phyloP scores from a whole-genome alignment of 2,797 vertebrate genomes.

The Synaphobranchus kaupii region DNA sequence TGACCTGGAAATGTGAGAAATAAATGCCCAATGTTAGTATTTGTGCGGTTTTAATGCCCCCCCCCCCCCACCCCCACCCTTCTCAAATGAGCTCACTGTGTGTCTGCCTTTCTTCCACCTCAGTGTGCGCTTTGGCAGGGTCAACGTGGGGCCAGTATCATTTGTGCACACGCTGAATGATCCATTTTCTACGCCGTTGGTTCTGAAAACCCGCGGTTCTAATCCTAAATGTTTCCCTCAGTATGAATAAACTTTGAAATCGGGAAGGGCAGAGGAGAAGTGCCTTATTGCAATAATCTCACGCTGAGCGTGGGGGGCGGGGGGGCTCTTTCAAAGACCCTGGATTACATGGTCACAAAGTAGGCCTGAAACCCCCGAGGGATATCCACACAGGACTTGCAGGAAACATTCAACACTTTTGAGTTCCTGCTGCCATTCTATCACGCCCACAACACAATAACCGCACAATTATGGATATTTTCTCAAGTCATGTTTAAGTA shows the following conservation, averaged over 20 bases:
- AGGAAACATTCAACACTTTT: slow-evolving; percentile 53
- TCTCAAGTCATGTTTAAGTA: neutral
- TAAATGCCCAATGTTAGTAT: slow-evolving; percentile 65
- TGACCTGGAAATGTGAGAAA: slow-evolving; percentile 75
- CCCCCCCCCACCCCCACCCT: neutral
- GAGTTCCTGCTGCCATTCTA: slow-evolving; percentile 55
- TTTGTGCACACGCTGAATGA: slow-evolving; percentile 73
- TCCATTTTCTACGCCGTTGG: slow-evolving; percentile 83
- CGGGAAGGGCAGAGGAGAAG: slow-evolving; percentile 63
- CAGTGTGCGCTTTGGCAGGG: slow-evolving; percentile 69
- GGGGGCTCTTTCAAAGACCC: slow-evolving; percentile 52
- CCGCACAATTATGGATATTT: slow-evolving; percentile 8
- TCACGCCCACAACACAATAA: slow-evolving; percentile 53
- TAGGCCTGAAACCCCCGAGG: slow-evolving; percentile 57
- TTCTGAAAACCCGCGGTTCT: slow-evolving; percentile 72
- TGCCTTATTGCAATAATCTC: slow-evolving; percentile 69
- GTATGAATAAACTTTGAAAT: slow-evolving; percentile 71
- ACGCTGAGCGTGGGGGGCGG: slow-evolving; percentile 73
- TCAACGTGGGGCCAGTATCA: slow-evolving; percentile 65
- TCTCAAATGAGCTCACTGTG: slow-evolving; percentile 63
- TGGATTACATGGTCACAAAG: slow-evolving; percentile 71
- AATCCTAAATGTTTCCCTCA: slow-evolving; percentile 82
- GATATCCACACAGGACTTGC: slow-evolving; percentile 60
- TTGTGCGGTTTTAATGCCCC: slow-evolving; percentile 71
- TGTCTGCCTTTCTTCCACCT: slow-evolving; percentile 73